Conservation (phyloP, 2,888 invertebrate genomes). For the Endotricha flammealis region DNA sequence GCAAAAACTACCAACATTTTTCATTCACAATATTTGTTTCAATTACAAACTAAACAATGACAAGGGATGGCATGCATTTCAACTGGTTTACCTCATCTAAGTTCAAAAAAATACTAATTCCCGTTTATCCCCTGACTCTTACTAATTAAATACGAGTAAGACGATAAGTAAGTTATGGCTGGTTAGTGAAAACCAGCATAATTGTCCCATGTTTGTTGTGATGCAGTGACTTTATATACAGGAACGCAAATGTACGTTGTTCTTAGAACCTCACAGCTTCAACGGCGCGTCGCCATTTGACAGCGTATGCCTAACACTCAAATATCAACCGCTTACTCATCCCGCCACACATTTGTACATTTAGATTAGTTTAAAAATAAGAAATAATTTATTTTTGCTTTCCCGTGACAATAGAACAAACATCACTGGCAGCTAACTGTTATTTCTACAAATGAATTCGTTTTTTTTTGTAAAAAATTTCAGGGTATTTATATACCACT, state of each 20-base stretch:
- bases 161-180: too few species aligned
- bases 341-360: slow-evolving; percentile 18
- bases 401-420: slow-evolving; percentile 1
- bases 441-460: neutral
- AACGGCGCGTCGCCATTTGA: slow-evolving; percentile 37
- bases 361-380: slow-evolving; percentile 32
- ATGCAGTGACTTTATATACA: neutral
- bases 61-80: too few species aligned
- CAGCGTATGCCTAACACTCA: slow-evolving; percentile 44
- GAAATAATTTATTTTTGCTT: slow-evolving; percentile 2
- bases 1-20: too few species aligned
- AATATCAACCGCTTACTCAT: slow-evolving; percentile 62
- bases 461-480: neutral
- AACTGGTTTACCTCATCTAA: too few species aligned
- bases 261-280: slow-evolving; percentile 32
- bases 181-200: too few species aligned
- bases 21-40: too few species aligned
- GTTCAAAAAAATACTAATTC: too few species aligned
- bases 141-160: too few species aligned
- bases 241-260: slow-evolving; percentile 7
- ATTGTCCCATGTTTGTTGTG: too few species aligned
- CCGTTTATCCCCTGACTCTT: too few species aligned
- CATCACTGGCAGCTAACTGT: neutral
- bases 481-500: neutral
- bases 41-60: too few species aligned